A percentile compares a stretch with the other conserved stretches of the same genome.
Evolutionary conservation across 2,113 vertebrate species (phyloP).

Genomic region (Cyprinodon tularosa): DNA sequence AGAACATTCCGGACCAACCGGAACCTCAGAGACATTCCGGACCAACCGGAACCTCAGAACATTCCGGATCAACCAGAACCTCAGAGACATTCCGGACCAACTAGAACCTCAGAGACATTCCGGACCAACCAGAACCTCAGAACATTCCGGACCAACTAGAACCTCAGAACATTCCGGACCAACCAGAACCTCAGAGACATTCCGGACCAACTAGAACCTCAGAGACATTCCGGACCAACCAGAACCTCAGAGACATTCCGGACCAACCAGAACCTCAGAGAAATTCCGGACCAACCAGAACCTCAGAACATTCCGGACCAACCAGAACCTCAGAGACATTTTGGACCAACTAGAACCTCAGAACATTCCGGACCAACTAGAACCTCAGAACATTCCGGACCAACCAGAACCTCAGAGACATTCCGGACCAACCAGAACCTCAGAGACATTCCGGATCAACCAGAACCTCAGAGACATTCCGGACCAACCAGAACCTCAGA

Average conservation of each 20-base stretch:
- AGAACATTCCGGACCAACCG: too few relatives aligned
- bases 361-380: background rate
- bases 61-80: too few relatives aligned
- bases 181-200: background rate
- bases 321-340: conserved; percentile 27
- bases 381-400: too few relatives aligned
- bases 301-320: conserved; percentile 53
- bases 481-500: conserved; percentile 1
- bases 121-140: background rate
- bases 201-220: background rate
- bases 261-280: conserved; percentile 24
- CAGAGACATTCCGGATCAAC: background rate
- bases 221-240: background rate
- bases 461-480: background rate
- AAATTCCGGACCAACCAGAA: conserved; percentile 34
- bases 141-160: background rate
- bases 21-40: too few relatives aligned
- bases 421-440: too few relatives aligned
- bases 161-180: background rate
- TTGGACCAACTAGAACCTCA: conserved; percentile 19
- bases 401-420: too few relatives aligned
- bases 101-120: background rate
- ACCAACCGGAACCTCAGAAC: too few relatives aligned
- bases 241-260: conserved; percentile 10
- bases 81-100: too few relatives aligned